Evolutionary conservation across 2,113 vertebrate genomes (phyloP), one percentile per base, ranked within the genome.

Genomic region (Zapornia atra): DNA sequence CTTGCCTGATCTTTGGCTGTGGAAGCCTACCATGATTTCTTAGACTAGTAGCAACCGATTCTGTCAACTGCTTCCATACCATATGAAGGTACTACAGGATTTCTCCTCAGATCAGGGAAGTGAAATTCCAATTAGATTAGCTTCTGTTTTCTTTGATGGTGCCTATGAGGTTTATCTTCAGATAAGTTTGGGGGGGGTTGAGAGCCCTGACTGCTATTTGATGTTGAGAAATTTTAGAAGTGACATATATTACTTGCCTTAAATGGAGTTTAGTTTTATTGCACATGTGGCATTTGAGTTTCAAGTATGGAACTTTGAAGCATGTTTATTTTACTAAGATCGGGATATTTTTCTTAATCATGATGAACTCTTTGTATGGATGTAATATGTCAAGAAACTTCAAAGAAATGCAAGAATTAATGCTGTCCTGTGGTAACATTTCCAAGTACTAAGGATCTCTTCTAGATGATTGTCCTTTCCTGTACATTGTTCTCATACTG

Each of bases 311-410:
- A 92, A 93, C 81, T 94, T 94, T 28, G 44, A 95, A 85, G 88
- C 81, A 69, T 78, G 90, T 86, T 96, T 95, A 92, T 96, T 95
- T 94, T 90, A 92, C 76, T 94, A 96, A 85, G 84, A 97, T 82
- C 0, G 16, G 57, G 77, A 83, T 96, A 93, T 93, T 96, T 72
- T 96, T 75, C 88, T 92, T 96, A 86, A 82, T 91, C 72, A 88
- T 9, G 11, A 69, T 95, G 50, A 97, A 90, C 85, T 89, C 92
- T 93, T 94, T 92, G 73, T 97, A 94, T 87, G 66, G 82, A 82
- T 92, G 44, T 82, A 61, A 44, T 53, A 40, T 79, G 80, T 92
- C 96, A 70, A 83, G 36, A 72, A 89, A 83, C 72, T 96, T 95
- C 75, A 70, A 34, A 94, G 22, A 75, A 91, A 76, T 82, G 75